These are phyloP conservation scores for Drosophila ambigua DNA, from an alignment of 1,140 invertebrate genomes.

Conservation along the genomic window DNA sequence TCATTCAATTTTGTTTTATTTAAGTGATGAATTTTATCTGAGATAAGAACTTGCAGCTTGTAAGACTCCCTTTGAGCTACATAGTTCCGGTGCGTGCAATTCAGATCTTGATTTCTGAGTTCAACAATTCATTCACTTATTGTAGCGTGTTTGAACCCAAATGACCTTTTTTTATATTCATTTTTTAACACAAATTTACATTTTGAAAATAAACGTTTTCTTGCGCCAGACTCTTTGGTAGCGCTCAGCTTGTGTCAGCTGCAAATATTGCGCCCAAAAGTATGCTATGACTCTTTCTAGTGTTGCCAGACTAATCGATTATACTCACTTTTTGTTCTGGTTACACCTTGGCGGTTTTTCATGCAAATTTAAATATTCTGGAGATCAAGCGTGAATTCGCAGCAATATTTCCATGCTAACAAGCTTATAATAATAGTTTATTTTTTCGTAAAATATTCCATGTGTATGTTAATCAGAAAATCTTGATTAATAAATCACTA, in stretches of 20 bases:
- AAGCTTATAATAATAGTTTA: no score
- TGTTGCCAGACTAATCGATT: background rate
- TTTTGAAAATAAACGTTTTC: no score
- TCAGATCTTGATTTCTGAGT: background rate
- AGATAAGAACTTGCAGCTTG: slow-evolving; percentile 16
- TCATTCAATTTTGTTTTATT: slow-evolving; percentile 15
- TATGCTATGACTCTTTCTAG: background rate
- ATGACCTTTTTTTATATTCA: no score
- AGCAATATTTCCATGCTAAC: no score
- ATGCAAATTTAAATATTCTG: no score
- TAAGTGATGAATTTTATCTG: background rate
- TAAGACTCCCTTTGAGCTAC: background rate
- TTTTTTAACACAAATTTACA: no score
- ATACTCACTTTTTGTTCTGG: no score
- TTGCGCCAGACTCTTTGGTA: background rate
- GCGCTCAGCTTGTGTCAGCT: background rate
- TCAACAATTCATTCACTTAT: background rate
- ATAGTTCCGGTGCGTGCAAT: slow-evolving; percentile 12
- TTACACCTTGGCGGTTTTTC: no score
- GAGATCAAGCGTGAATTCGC: no score
- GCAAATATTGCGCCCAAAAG: background rate
- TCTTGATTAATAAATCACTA: background rate
- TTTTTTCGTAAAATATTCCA: background rate
- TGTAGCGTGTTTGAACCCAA: no score
- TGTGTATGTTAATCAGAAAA: background rate